Conservation (phyloP, 2,113 vertebrate species). For the Nyctereutes procyonoides region DNA sequence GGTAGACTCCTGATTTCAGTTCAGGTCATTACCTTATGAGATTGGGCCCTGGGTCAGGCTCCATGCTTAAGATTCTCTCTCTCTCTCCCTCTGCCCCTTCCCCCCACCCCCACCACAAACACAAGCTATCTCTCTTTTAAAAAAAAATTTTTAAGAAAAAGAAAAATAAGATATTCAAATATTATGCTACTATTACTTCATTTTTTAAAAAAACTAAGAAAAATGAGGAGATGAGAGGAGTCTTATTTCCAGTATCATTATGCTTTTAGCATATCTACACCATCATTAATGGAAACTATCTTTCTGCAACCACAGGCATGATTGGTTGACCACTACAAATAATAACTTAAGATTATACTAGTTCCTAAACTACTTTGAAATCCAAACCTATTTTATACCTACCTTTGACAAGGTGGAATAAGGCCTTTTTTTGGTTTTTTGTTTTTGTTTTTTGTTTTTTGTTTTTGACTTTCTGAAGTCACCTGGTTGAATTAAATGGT, state of each 20-base stretch:
- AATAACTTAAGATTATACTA: not conserved
- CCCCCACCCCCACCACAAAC: not conserved
- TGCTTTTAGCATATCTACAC: not conserved
- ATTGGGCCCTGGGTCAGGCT: not conserved
- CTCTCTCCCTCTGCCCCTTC: not conserved
- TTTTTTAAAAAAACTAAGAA: not conserved
- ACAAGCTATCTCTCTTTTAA: not conserved
- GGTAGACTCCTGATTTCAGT: not conserved
- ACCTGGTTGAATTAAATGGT: not conserved
- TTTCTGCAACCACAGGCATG: not conserved
- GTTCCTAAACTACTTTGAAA: conserved; percentile 27
- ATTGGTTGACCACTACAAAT: not conserved
- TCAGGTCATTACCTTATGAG: not conserved
- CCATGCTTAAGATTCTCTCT: not conserved
- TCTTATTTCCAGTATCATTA: not conserved
- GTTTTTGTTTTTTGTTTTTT: too few relatives aligned
- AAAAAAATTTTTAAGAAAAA: not conserved
- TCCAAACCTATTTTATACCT: conserved; percentile 1
- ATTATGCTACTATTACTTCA: not conserved
- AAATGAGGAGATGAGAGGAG: not conserved
- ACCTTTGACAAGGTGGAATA: not conserved
- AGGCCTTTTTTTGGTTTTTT: too few relatives aligned
- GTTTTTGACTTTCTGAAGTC: not conserved
- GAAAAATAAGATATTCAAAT: not conserved
- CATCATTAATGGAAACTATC: not conserved